Conservation (phyloP, 2,888 invertebrate species). For the Cryptocephalus primarius region DNA sequence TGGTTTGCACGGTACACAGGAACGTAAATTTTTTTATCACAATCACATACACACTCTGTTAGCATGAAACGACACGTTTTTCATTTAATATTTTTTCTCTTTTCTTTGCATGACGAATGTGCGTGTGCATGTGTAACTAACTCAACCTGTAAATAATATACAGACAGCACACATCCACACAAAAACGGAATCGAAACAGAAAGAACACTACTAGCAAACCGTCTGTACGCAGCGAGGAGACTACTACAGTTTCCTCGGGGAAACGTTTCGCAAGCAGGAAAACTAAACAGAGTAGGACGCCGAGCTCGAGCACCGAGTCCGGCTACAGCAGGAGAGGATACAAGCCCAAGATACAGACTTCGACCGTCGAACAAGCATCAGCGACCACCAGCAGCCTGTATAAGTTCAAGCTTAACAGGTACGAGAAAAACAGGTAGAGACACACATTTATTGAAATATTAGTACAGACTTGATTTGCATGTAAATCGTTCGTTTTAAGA, state of each 20-base stretch:
- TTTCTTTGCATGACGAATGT: slow-evolving; percentile 11
- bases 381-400: slow-evolving; percentile 50
- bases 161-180: slow-evolving; percentile 34
- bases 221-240: slow-evolving; percentile 52
- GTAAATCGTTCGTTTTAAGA: too few relatives aligned
- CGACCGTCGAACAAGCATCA: slow-evolving; percentile 43
- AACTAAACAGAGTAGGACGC: slow-evolving; percentile 23
- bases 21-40: too few relatives aligned
- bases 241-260: slow-evolving; percentile 33
- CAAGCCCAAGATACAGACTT: slow-evolving; percentile 52
- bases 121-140: slow-evolving; percentile 17
- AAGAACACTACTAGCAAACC: slow-evolving; percentile 47
- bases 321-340: slow-evolving; percentile 47
- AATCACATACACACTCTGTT: too few relatives aligned
- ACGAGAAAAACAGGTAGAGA: slow-evolving; percentile 4
- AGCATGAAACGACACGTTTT: too few relatives aligned
- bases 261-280: slow-evolving; percentile 40
- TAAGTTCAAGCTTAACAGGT: slow-evolving; percentile 66
- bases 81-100: too few relatives aligned
- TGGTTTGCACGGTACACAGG: too few relatives aligned
- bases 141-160: slow-evolving; percentile 35
- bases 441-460: too few relatives aligned
- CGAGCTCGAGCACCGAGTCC: slow-evolving; percentile 27
- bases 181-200: slow-evolving; percentile 35
- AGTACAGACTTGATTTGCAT: too few relatives aligned